Base-by-base conservation (phyloP, 2,888 invertebrate species). In the Prenolepis imparis region DNA sequence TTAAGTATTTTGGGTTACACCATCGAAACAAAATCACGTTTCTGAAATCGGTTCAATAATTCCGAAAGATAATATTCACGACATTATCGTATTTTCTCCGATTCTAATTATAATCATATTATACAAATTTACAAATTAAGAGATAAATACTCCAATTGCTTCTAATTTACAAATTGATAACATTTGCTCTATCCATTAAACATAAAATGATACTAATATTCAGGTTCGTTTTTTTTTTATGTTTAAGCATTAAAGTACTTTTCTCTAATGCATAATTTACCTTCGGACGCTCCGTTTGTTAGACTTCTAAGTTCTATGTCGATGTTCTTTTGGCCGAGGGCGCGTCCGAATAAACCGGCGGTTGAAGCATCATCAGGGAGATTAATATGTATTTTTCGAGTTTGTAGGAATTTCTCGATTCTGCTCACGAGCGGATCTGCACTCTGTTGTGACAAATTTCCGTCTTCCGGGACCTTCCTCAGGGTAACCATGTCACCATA, bases 301-400 rank as follows among this genome's bases (percentile, higher is more conserved):
- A 95, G 84, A 39, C 89, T 90, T 73, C 88, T 88, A 0, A 95
- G 91, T 83, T 93, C 91, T 55, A 94, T 87, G 24, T 90, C 91
- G 74, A 94, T 59, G n/a, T 92, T 91, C 70, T 91, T 93, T 44
- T 91, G 87, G 1, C 94, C 94, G 52, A 94, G 82, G 15, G 94
- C 94, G 44, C 95, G 90, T 21, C 94, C 94, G 28, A 94, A 91
- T 9, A 91, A 87, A 84, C 94, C 94, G 55, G 91, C 94, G 0
- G 94, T 84, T 8, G 94, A 94, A 44, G 93, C 93, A 44, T 94
- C 94, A 81, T 78, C 89, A 0, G 94, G 94, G 0, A 94, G 86
- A 39, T 82, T 90, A 18, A 95, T 82, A 28, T 90, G 91, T 11
- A 95, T 78, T 85, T 89, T 93, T 21, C 93, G 91, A 21, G 88